Conservation (phyloP, 2,888 invertebrate species). For the Mimas tiliae region DNA sequence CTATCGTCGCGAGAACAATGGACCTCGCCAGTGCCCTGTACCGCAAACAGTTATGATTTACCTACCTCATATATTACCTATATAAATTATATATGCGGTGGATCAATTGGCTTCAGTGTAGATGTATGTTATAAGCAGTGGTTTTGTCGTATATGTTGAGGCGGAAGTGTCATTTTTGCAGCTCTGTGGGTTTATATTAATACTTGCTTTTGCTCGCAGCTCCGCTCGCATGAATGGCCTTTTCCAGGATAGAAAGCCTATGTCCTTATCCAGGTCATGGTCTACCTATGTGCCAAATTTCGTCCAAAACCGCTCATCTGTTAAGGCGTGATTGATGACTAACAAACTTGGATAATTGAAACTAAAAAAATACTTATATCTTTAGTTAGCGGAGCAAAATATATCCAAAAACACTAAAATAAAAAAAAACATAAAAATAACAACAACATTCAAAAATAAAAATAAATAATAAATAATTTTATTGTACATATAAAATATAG, state of each 20-base stretch:
- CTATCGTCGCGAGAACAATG: conserved; percentile 49
- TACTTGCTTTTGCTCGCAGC: too few species aligned
- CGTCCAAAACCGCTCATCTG: too few species aligned
- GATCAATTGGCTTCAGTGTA: conserved; percentile 12
- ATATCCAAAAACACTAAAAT: neutral
- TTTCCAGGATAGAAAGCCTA: too few species aligned
- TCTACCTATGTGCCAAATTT: too few species aligned
- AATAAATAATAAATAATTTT: too few species aligned
- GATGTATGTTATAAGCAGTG: neutral
- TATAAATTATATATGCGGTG: conserved; percentile 10
- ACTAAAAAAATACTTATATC: neutral
- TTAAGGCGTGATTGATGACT: too few species aligned
- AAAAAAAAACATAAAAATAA: too few species aligned
- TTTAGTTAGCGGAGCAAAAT: neutral
- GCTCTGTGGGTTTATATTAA: neutral
- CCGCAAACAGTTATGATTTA: conserved; percentile 44
- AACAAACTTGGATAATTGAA: neutral
- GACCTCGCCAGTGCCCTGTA: conserved; percentile 33
- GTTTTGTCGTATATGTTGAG: neutral
- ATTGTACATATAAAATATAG: neutral
- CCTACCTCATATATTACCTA: conserved; percentile 1
- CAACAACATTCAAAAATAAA: too few species aligned
- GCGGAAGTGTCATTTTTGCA: neutral
- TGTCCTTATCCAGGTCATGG: too few species aligned
- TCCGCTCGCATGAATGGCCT: too few species aligned